phyloP scores from a whole-genome alignment of 2,797 vertebrate genomes.

The Acipenser transmontanus region DNA sequence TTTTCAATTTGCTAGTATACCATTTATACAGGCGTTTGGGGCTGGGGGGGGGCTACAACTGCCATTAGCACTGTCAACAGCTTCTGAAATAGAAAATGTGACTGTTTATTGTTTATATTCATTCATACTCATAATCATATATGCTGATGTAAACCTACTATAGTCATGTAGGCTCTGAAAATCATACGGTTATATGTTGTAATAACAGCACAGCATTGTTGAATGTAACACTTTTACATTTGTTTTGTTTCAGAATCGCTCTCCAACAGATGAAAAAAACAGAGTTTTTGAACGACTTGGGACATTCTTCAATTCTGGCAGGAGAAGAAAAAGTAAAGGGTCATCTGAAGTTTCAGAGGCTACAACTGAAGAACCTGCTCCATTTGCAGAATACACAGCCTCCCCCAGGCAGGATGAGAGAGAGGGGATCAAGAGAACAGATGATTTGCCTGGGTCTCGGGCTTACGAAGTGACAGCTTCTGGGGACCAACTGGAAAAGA shows the following conservation, averaged over 20 bases:
- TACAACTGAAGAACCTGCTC: conserved; percentile 13
- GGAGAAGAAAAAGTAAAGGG: conserved; percentile 39
- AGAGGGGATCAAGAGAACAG: conserved; percentile 29
- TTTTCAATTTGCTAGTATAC: too few relatives aligned
- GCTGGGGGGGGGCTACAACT: too few relatives aligned
- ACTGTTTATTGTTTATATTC: too few relatives aligned
- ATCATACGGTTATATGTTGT: too few relatives aligned
- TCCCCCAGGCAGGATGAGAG: conserved; percentile 15
- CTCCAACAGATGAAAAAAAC: conserved; percentile 44
- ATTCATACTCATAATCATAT: too few relatives aligned
- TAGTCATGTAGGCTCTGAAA: too few relatives aligned
- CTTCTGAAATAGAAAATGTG: too few relatives aligned
- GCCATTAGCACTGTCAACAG: too few relatives aligned
- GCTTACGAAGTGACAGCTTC: not conserved
- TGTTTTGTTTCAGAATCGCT: conserved; percentile 32
- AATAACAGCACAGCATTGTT: too few relatives aligned
- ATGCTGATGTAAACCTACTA: too few relatives aligned
- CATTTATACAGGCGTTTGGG: too few relatives aligned
- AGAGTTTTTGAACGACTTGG: conserved; percentile 47
- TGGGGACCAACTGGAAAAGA: conserved; percentile 13
- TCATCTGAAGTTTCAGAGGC: conserved; percentile 27
- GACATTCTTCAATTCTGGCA: conserved; percentile 47
- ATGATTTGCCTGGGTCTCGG: conserved; percentile 4
- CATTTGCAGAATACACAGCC: not conserved
- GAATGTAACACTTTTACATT: too few relatives aligned